Evolutionary conservation across 2,797 vertebrate species (phyloP).

Genomic region (Trichosurus vulpecula): DNA sequence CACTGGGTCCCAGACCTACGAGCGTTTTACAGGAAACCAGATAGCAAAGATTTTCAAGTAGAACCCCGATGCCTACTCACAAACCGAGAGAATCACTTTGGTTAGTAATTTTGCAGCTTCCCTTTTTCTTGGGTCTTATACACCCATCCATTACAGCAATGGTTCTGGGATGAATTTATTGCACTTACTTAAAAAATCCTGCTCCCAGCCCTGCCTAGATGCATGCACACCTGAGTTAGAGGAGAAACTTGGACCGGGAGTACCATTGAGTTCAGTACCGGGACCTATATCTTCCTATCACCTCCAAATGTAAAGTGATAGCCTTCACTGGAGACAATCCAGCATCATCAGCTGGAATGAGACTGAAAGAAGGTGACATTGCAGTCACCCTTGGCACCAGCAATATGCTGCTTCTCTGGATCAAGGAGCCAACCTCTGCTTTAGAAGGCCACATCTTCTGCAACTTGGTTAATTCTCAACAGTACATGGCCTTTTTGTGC

Average conservation of each 20-base stretch:
- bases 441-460: slow-evolving; percentile 96
- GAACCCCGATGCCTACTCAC: slow-evolving; percentile 84
- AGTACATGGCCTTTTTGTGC: slow-evolving; percentile 95
- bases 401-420: slow-evolving; percentile 95
- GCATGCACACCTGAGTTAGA: slow-evolving; percentile 88
- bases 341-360: slow-evolving; percentile 97
- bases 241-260: slow-evolving; percentile 86
- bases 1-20: slow-evolving; percentile 95
- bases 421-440: slow-evolving; percentile 89
- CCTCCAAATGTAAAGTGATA: no score
- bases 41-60: slow-evolving; percentile 91
- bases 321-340: slow-evolving; percentile 43
- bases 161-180: slow-evolving; percentile 98
- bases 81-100: slow-evolving; percentile 95
- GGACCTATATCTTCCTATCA: slow-evolving; percentile 60
- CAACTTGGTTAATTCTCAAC: slow-evolving; percentile 89
- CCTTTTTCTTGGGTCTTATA: slow-evolving; percentile 92
- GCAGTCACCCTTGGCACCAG: slow-evolving; percentile 97
- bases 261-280: slow-evolving; percentile 88
- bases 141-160: slow-evolving; percentile 93
- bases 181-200: slow-evolving; percentile 89
- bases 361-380: slow-evolving; percentile 92
- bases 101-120: slow-evolving; percentile 96
- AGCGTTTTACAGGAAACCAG: slow-evolving; percentile 98
- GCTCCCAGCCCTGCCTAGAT: slow-evolving; percentile 89